A percentile compares a stretch with the other conserved stretches of the same genome.
phyloP scores from a whole-genome alignment of 2,113 vertebrate genomes.

The Tauraco erythrolophus region DNA sequence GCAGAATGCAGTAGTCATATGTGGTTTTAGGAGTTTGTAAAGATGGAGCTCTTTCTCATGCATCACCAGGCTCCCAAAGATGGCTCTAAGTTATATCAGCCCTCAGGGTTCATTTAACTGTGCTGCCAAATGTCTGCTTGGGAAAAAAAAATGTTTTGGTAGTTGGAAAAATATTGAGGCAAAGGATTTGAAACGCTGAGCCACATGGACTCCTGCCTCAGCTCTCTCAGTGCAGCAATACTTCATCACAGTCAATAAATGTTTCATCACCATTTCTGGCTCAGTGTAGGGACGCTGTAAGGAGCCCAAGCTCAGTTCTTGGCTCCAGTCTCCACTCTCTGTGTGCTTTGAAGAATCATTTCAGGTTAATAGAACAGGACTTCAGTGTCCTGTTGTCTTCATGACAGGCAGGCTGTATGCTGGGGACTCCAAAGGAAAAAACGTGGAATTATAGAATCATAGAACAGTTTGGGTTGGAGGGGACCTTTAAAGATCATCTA shows the following conservation, averaged over 20 bases:
- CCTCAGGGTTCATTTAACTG: neutral
- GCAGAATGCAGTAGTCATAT: neutral
- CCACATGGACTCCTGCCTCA: neutral
- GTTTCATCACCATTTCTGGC: conserved; percentile 2
- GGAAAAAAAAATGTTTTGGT: neutral
- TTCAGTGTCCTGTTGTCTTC: neutral
- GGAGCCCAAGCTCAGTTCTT: neutral
- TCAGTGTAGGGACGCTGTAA: neutral
- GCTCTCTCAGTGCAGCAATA: neutral
- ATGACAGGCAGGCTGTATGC: neutral
- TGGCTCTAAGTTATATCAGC: neutral
- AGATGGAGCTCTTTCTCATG: neutral
- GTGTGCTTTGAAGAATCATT: neutral
- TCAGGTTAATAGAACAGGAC: neutral
- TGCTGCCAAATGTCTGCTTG: neutral
- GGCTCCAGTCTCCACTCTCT: neutral
- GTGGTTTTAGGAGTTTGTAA: neutral
- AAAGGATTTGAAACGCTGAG: neutral
- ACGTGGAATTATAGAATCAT: neutral
- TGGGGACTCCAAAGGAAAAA: neutral
- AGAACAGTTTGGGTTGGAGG: neutral
- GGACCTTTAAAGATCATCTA: neutral
- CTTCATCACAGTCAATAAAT: neutral
- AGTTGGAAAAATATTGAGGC: neutral
- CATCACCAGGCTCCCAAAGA: neutral